phyloP scores from a whole-genome alignment of 1,140 invertebrate species.

The Nixonia krombeini region DNA sequence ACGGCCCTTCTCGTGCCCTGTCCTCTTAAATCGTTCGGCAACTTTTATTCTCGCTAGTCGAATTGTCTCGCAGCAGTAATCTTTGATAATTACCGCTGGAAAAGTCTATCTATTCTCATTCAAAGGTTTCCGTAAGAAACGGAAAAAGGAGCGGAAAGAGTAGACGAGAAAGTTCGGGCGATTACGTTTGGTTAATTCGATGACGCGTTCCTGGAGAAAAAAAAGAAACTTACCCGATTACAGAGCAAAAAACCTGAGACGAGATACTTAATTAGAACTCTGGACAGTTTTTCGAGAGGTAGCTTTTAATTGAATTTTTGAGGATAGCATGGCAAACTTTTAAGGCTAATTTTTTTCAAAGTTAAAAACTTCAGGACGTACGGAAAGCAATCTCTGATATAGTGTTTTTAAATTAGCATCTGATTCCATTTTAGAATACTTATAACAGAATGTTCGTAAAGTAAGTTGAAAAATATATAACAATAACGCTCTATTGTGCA shows the following conservation, averaged over 20 bases:
- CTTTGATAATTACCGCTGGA: neutral
- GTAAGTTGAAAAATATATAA: too few relatives aligned
- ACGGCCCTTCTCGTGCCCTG: neutral
- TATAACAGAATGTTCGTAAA: too few relatives aligned
- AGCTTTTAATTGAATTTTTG: constrained; percentile 1
- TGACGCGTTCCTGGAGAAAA: neutral
- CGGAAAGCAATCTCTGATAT: too few relatives aligned
- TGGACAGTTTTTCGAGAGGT: neutral
- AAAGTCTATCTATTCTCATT: neutral
- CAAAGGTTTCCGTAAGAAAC: neutral
- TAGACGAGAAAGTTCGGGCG: neutral
- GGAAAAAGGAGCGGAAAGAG: neutral
- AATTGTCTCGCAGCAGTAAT: neutral
- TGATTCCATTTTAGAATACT: too few relatives aligned
- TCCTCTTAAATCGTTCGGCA: neutral
- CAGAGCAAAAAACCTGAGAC: neutral
- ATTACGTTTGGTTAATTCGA: constrained; percentile 1
- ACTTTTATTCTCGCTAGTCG: neutral
- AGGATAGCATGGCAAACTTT: neutral
- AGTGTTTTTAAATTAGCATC: too few relatives aligned
- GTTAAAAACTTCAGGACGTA: neutral
- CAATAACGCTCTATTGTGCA: too few relatives aligned
- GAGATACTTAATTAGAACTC: constrained; percentile 5
- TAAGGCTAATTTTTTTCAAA: neutral
- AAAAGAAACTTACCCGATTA: constrained; percentile 2